Evolutionary conservation across 2,113 vertebrate species (phyloP).

Genomic region (Nycticorax nycticorax): DNA sequence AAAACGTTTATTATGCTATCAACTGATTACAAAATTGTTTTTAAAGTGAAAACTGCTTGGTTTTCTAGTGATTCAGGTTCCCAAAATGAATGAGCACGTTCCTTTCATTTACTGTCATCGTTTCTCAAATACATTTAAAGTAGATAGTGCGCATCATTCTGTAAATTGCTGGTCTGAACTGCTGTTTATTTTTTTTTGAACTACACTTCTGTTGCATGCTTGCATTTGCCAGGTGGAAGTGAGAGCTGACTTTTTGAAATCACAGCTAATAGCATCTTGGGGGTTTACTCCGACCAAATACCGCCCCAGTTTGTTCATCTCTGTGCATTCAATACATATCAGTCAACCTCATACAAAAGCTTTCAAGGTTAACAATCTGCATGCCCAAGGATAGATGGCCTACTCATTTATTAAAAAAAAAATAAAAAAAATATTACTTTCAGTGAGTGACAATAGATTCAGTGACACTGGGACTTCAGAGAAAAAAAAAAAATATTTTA

Average conservation of each 20-base stretch:
- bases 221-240: constrained; percentile 16
- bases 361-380: constrained; percentile 24
- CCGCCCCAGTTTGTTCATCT: background rate
- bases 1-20: background rate
- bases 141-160: background rate
- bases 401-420: background rate
- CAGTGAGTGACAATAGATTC: background rate
- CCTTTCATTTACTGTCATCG: background rate
- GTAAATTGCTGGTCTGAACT: background rate
- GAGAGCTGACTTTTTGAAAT: constrained; percentile 22
- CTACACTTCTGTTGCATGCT: background rate
- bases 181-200: constrained; percentile 38
- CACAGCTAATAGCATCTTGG: background rate
- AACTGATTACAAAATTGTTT: background rate
- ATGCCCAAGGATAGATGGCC: background rate
- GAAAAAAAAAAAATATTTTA: background rate
- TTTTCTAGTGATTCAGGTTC: background rate
- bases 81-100: background rate
- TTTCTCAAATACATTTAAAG: background rate
- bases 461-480: background rate
- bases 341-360: background rate
- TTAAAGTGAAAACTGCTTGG: background rate
- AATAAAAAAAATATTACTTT: background rate
- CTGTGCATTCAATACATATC: background rate
- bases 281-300: background rate